phyloP scores from a whole-genome alignment of 2,113 vertebrate genomes.

The Amphilophus citrinellus region DNA sequence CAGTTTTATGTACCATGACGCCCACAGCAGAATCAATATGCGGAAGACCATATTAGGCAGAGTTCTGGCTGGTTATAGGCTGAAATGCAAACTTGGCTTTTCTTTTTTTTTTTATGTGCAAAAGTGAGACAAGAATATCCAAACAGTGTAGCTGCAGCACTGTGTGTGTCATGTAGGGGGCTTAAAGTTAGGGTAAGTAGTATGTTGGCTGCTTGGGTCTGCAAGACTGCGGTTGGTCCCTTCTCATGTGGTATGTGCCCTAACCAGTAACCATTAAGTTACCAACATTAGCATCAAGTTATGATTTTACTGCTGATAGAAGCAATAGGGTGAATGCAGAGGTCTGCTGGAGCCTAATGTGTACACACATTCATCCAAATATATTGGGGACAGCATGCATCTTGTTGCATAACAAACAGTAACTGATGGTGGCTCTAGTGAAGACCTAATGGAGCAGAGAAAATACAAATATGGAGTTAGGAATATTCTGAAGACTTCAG shows the following conservation, averaged over 20 bases:
- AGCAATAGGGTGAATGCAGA: background rate
- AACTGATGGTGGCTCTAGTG: background rate
- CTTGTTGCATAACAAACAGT: background rate
- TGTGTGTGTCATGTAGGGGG: rapidly evolving
- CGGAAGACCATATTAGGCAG: too few species aligned
- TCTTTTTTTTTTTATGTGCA: too few species aligned
- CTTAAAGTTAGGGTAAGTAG: background rate
- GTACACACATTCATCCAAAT: background rate
- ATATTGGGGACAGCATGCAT: background rate
- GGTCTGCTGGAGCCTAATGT: background rate
- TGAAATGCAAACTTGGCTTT: too few species aligned
- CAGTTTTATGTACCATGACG: background rate
- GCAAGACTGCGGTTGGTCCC: background rate
- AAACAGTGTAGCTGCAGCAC: rapidly evolving
- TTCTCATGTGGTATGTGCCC: background rate
- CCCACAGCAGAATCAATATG: background rate
- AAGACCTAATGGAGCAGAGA: background rate
- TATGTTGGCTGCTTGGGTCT: background rate
- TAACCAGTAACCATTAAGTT: background rate
- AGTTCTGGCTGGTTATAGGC: too few species aligned
- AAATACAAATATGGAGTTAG: background rate
- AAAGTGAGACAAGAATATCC: background rate
- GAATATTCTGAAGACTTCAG: background rate
- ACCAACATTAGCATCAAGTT: background rate
- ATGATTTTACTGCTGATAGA: background rate